These are phyloP conservation scores for Cheilosia urbana DNA, from an alignment of 2,888 invertebrate species.

Conservation along the genomic window DNA sequence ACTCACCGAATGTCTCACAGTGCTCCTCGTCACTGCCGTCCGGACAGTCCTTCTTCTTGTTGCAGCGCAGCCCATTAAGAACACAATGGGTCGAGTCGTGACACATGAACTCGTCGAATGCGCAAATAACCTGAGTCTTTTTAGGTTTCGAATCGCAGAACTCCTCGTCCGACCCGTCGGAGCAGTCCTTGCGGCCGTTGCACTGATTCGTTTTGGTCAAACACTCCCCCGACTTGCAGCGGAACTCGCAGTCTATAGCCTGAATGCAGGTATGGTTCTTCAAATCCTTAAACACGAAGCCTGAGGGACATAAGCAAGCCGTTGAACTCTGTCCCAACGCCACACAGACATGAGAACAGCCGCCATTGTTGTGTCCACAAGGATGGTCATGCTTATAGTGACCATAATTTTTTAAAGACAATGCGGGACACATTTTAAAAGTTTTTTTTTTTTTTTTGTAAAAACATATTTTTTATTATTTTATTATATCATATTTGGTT, in stretches of 20 bases:
- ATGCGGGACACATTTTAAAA: too few species aligned
- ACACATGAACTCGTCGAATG: constrained; percentile 85
- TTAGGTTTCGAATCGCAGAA: constrained; percentile 83
- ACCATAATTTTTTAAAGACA: too few species aligned
- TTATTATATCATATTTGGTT: too few species aligned
- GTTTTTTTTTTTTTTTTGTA: too few species aligned
- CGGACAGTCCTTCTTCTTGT: constrained; percentile 85
- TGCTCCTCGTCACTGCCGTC: constrained; percentile 86
- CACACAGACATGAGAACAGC: constrained; percentile 91
- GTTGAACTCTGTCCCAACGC: constrained; percentile 82
- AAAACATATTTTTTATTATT: too few species aligned
- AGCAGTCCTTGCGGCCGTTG: constrained; percentile 86
- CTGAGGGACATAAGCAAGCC: constrained; percentile 88
- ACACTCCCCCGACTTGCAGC: constrained; percentile 85
- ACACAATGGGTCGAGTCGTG: constrained; percentile 85
- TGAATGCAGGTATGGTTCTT: constrained; percentile 86
- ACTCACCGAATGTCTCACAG: constrained; percentile 83
- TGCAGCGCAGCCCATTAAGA: constrained; percentile 83
- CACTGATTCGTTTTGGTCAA: constrained; percentile 85
- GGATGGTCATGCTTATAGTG: constrained; percentile 84
- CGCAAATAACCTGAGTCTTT: constrained; percentile 81
- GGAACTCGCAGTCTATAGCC: constrained; percentile 84
- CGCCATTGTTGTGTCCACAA: constrained; percentile 86
- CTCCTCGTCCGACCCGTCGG: constrained; percentile 85
- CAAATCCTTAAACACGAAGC: constrained; percentile 85